Conservation (phyloP, 1,140 invertebrate genomes). For the Heliconius hermathena region DNA sequence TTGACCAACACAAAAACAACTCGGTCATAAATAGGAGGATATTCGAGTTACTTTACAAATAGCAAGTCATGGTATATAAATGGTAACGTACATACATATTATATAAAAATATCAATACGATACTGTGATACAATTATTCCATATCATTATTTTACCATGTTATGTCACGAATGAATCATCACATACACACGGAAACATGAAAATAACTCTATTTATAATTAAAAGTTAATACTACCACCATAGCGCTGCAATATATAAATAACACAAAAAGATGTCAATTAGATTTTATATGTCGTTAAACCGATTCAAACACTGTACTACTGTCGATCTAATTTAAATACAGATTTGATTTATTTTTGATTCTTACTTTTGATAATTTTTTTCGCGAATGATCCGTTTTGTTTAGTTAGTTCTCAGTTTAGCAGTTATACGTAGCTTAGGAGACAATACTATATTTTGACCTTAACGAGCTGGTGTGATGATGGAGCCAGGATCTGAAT, state of each 20-base stretch:
- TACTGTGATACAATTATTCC: neutral
- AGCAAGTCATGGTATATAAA: conserved; percentile 5
- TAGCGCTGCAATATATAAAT: neutral
- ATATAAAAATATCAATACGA: neutral
- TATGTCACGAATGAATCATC: neutral
- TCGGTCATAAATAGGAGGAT: neutral
- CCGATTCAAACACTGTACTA: no score
- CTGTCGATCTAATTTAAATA: no score
- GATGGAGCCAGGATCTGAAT: no score
- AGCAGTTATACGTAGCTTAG: no score
- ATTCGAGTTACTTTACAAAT: neutral
- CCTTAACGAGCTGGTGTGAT: no score
- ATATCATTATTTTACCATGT: neutral
- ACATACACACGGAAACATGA: neutral
- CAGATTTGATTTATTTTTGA: no score
- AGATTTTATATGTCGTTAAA: neutral
- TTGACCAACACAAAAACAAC: neutral
- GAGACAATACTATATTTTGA: no score
- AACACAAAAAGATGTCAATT: neutral
- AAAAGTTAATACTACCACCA: neutral
- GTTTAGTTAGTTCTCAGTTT: no score
- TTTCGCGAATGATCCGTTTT: no score
- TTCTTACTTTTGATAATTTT: no score
- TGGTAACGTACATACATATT: neutral
- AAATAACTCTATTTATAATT: neutral